A percentile compares a stretch with the other conserved stretches of the same genome.
Conservation (phyloP, 2,888 invertebrate species). For the Mechanitis messenoides region DNA sequence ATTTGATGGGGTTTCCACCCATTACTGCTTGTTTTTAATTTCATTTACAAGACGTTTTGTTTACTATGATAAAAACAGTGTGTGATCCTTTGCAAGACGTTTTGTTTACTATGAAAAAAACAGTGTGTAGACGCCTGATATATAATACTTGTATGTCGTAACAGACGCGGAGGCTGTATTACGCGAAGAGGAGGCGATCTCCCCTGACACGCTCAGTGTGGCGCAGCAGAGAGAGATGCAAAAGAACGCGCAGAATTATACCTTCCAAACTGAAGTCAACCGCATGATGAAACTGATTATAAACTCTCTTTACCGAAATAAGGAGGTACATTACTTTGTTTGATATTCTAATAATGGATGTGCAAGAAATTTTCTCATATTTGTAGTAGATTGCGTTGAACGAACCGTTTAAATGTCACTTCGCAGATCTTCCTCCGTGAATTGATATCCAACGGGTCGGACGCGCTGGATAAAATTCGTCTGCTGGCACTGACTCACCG, state of each 20-base stretch:
- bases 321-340: conserved; percentile 80
- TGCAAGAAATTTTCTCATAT: background rate
- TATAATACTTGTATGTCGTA: background rate
- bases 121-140: too few relatives aligned
- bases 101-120: too few relatives aligned
- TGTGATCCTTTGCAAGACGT: too few relatives aligned
- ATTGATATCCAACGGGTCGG: conserved; percentile 98
- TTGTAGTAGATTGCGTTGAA: background rate
- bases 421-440: conserved; percentile 94
- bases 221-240: conserved; percentile 94
- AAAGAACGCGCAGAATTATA: conserved; percentile 90
- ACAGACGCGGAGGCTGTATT: conserved; percentile 91
- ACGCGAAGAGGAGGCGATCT: conserved; percentile 97
- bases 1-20: too few relatives aligned
- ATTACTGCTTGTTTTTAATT: too few relatives aligned
- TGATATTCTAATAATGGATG: background rate
- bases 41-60: too few relatives aligned
- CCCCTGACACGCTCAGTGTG: conserved; percentile 95
- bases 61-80: too few relatives aligned
- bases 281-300: conserved; percentile 99
- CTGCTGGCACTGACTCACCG: conserved; percentile 93
- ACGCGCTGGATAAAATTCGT: conserved; percentile 98
- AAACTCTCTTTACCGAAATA: conserved; percentile 98
- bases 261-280: conserved; percentile 99
- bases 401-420: background rate